Evolutionary conservation across 2,888 invertebrate genomes (phyloP), one percentile per base, ranked within the genome.

Genomic region (Agrotis ipsilon): DNA sequence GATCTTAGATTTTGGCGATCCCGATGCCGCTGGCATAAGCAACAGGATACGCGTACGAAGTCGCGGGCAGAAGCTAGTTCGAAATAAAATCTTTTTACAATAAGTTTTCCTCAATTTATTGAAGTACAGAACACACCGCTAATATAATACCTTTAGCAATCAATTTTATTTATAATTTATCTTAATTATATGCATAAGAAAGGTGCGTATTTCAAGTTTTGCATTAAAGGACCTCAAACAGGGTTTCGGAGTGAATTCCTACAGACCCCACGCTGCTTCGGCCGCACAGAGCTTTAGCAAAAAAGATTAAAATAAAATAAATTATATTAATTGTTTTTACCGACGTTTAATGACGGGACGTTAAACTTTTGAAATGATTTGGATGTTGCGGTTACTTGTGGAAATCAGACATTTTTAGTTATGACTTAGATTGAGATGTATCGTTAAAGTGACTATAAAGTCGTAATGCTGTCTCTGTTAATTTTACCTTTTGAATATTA

Each of bases 161-260:
- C 65, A 77, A 81, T 72, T 78, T 65, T 43, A 55, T 64, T 68
- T 52, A 63, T 71, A 78, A 68, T 78, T 74, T 86, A 86, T 84
- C 75, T 74, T 84, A 83, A 83, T 86, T 83, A 84, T 61, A 78
- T 70, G 60, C 84, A 73, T 69, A 72, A 70, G 62, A 83, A 75
- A 80, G 60, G 63, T 65, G 63, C 58, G 66, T 72, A 82, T 82
- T 82, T 84, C 74, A 78, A 75, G 75, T 78, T 84, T 83, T 72
- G 84, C 86, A 83, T 78, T 75, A 75, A 72, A 62, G 59, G 48
- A 68, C 69, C 63, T 54, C 77, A 60, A 72, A 68, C 60, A 72
- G 54, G 72, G 45, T 54, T 63, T 76, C 62, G 57, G 68, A 72
- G 62, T 66, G 74, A 76, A 71, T 74, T 67, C 72, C 48, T 68